Conservation (phyloP, 2,797 vertebrate genomes). For the Melanotaenia pygmaea region DNA sequence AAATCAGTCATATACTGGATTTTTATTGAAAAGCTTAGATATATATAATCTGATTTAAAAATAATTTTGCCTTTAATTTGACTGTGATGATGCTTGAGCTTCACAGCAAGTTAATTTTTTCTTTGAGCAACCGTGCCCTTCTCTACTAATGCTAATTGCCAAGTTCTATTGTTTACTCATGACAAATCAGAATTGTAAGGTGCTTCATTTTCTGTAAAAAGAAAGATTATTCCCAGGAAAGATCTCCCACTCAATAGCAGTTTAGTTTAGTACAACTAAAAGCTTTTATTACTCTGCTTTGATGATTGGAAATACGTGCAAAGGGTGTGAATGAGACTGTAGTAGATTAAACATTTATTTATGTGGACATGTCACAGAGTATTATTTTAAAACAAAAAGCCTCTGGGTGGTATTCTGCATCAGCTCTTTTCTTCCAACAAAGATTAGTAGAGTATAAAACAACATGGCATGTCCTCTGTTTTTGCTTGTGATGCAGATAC, state of each 20-base stretch:
- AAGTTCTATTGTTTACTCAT: slow-evolving; percentile 15
- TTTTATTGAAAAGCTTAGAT: slow-evolving; percentile 8
- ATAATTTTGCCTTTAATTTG: neutral
- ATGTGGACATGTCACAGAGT: slow-evolving; percentile 57
- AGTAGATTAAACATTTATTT: slow-evolving; percentile 57
- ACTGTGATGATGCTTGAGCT: slow-evolving; percentile 1
- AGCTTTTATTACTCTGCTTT: slow-evolving; percentile 41
- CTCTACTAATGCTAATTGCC: slow-evolving; percentile 5
- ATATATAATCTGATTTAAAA: neutral
- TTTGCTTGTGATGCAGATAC: slow-evolving; percentile 59
- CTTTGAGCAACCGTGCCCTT: neutral
- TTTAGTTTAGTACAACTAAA: slow-evolving; percentile 19
- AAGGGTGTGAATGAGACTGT: slow-evolving; percentile 35
- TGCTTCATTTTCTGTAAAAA: slow-evolving; percentile 29
- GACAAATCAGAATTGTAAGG: slow-evolving; percentile 34
- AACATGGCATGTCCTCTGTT: slow-evolving; percentile 69
- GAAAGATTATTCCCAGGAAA: slow-evolving; percentile 27
- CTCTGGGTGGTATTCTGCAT: slow-evolving; percentile 47
- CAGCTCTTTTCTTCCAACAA: slow-evolving; percentile 40
- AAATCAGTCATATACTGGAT: neutral
- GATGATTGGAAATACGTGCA: slow-evolving; percentile 41
- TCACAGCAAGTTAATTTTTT: slow-evolving; percentile 5
- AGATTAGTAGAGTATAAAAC: slow-evolving; percentile 59
- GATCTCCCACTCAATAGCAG: slow-evolving; percentile 15
- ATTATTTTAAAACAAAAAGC: slow-evolving; percentile 53